phyloP scores from a whole-genome alignment of 2,113 vertebrate species.

The Pelecanus crispus region DNA sequence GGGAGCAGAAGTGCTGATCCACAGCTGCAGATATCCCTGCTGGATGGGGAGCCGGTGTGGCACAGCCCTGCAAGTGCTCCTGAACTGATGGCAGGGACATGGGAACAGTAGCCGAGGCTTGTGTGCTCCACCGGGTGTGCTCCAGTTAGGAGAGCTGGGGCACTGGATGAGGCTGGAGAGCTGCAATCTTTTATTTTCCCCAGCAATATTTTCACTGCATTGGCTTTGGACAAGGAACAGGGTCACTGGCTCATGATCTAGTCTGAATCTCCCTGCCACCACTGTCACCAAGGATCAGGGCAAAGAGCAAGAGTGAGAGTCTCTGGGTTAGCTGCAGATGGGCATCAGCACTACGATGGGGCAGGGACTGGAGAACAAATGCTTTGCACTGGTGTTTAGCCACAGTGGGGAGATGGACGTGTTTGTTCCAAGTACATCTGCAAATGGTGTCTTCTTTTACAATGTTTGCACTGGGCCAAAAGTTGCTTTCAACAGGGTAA shows the following conservation, averaged over 20 bases:
- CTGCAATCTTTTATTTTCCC: background rate
- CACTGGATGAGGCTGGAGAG: background rate
- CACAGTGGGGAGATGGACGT: background rate
- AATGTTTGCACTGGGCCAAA: background rate
- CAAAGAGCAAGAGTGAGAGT: background rate
- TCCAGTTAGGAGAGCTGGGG: background rate
- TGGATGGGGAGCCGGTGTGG: rapidly evolving
- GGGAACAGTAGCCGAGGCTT: background rate
- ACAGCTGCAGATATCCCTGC: rapidly evolving
- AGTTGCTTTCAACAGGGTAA: background rate
- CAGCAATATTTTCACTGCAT: background rate
- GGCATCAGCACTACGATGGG: rapidly evolving
- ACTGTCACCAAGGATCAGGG: background rate
- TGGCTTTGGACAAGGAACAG: background rate
- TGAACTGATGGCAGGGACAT: background rate
- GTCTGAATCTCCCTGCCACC: background rate
- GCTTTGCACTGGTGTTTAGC: background rate
- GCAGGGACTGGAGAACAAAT: background rate
- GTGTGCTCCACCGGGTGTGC: background rate
- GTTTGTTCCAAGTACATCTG: background rate
- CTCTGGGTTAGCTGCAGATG: background rate
- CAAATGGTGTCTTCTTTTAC: background rate
- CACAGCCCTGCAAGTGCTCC: background rate
- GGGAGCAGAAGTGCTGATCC: background rate
- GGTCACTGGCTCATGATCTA: background rate